These are phyloP conservation scores for Morpho helenor DNA, from an alignment of 2,888 invertebrate species.

Conservation along the genomic window DNA sequence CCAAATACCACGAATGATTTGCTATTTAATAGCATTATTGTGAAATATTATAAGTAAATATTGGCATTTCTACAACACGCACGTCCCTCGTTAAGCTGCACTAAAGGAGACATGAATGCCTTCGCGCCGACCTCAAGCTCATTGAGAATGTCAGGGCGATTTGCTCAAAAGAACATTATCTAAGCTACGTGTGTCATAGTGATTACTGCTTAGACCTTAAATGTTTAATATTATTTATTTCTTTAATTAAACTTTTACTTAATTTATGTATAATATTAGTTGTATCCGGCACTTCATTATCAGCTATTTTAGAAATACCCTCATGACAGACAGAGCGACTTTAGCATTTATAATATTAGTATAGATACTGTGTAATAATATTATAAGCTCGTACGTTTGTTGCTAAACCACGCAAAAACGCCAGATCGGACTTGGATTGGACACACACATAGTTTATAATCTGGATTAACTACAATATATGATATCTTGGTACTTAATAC, in stretches of 20 bases:
- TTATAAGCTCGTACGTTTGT: too few species aligned
- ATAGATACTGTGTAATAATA: too few species aligned
- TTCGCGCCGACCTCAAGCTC: slow-evolving; percentile 54
- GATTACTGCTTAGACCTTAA: slow-evolving; percentile 1
- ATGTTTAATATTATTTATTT: not conserved
- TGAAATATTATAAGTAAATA: slow-evolving; percentile 1
- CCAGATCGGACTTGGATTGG: too few species aligned
- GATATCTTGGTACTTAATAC: too few species aligned
- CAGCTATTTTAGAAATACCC: too few species aligned
- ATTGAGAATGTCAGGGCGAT: slow-evolving; percentile 63
- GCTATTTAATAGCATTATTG: not conserved
- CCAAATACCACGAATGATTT: slow-evolving; percentile 14
- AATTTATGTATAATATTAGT: too few species aligned
- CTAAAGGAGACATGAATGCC: slow-evolving; percentile 47
- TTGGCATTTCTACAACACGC: slow-evolving; percentile 10
- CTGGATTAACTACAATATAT: too few species aligned
- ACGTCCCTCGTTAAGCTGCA: slow-evolving; percentile 11
- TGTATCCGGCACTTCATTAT: too few species aligned
- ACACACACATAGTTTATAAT: too few species aligned
- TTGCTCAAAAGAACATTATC: slow-evolving; percentile 29
- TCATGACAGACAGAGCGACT: too few species aligned
- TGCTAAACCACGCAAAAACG: too few species aligned
- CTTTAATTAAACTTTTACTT: not conserved
- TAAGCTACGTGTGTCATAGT: slow-evolving; percentile 11
- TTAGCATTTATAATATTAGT: too few species aligned